These are phyloP conservation scores for Zeus faber DNA, from an alignment of 2,113 vertebrate species.

Conservation along the genomic window DNA sequence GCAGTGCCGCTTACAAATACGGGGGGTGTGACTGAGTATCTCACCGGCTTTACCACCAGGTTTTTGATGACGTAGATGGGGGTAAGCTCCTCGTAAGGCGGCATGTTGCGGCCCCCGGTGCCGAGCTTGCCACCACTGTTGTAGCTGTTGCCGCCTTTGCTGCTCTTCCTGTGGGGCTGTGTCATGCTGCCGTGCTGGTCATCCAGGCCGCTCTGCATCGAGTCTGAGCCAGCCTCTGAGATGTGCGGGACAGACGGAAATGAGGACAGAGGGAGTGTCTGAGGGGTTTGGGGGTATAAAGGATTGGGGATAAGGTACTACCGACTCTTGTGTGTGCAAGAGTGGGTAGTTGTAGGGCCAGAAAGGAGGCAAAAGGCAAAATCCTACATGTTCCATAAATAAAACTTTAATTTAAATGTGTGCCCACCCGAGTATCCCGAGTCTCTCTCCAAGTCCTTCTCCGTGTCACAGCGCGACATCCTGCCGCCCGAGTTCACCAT, in stretches of 20 bases:
- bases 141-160: conserved; percentile 17
- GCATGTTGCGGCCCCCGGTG: conserved; percentile 7
- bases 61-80: conserved; percentile 67
- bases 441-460: conserved; percentile 68
- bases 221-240: conserved; percentile 63
- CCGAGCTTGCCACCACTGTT: conserved; percentile 17
- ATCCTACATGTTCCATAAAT: background rate
- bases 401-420: background rate
- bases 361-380: background rate
- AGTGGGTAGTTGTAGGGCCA: background rate
- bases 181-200: conserved; percentile 51
- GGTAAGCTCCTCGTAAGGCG: conserved; percentile 35
- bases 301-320: background rate
- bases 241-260: background rate
- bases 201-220: conserved; percentile 52
- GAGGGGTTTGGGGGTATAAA: background rate
- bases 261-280: background rate
- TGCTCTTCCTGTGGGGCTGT: conserved; percentile 24
- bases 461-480: conserved; percentile 48
- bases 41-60: conserved; percentile 66
- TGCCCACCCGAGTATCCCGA: conserved; percentile 69
- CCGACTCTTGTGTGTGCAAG: background rate
- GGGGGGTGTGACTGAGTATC: conserved; percentile 18
- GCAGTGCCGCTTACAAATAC: no score
- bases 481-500: conserved; percentile 2